These are phyloP conservation scores for Dicrurus megarhynchus DNA, from an alignment of 2,113 vertebrate genomes.

Conservation along the genomic window DNA sequence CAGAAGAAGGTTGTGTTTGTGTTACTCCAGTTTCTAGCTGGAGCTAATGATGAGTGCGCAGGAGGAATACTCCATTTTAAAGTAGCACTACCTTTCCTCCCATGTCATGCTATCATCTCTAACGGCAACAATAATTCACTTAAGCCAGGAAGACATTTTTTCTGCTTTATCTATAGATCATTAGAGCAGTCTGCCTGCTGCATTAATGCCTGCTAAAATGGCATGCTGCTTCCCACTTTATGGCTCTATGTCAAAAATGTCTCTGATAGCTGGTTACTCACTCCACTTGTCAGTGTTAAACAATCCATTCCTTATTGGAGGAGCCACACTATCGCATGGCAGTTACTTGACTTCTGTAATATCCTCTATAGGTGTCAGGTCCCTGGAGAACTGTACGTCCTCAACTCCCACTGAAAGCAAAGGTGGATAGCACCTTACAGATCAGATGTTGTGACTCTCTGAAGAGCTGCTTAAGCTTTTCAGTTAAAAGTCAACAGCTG, in stretches of 20 bases:
- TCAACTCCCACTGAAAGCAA: slow-evolving; percentile 1
- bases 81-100: slow-evolving; percentile 58
- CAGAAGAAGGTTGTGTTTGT: not conserved
- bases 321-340: slow-evolving; percentile 16
- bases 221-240: slow-evolving; percentile 32
- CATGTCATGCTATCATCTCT: slow-evolving; percentile 52
- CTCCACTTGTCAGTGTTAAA: slow-evolving; percentile 58
- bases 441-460: not conserved
- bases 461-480: not conserved
- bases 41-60: not conserved
- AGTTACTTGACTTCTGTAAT: slow-evolving; percentile 49
- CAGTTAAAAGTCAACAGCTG: not conserved
- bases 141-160: slow-evolving; percentile 65
- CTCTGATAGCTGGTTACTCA: slow-evolving; percentile 57
- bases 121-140: slow-evolving; percentile 68
- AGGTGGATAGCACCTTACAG: not conserved
- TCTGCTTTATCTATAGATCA: slow-evolving; percentile 71
- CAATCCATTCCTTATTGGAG: slow-evolving; percentile 47
- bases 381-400: not conserved
- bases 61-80: slow-evolving; percentile 46
- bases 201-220: slow-evolving; percentile 61
- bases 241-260: slow-evolving; percentile 68
- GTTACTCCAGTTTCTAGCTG: slow-evolving; percentile 2
- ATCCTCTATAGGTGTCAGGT: not conserved
- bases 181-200: slow-evolving; percentile 55